These are phyloP conservation scores for Spongia lamella DNA, from an alignment of 37 sponge, comb jelly and placozoan genomes.

Conservation along the genomic window DNA sequence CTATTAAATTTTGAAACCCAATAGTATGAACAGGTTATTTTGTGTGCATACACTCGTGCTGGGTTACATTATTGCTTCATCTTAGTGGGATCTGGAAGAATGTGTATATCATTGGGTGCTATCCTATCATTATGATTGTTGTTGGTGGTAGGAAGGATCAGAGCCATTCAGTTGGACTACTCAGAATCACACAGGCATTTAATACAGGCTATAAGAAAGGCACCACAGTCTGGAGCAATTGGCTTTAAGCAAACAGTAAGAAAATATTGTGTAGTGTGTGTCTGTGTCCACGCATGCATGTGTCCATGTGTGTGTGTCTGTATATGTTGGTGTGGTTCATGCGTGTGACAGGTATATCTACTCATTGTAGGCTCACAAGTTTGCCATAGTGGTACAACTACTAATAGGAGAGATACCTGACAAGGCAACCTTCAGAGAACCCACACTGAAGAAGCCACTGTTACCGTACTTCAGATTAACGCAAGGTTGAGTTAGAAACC, in stretches of 20 bases:
- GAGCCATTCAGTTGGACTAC: conserved; percentile 92
- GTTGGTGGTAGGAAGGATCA: conserved; percentile 77
- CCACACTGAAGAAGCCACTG: conserved; percentile 77
- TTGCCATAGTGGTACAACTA: conserved; percentile 88
- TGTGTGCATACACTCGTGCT: too few species aligned
- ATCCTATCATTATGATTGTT: too few species aligned
- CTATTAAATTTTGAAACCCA: too few species aligned
- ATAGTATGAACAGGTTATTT: too few species aligned
- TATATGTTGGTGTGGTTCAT: background rate
- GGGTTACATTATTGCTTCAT: too few species aligned
- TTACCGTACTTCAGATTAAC: conserved; percentile 88
- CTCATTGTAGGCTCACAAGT: conserved; percentile 74
- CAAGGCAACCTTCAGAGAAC: conserved; percentile 81
- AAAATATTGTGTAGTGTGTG: background rate
- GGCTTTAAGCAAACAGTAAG: conserved; percentile 95
- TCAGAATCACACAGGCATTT: conserved; percentile 82
- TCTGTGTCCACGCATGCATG: conserved; percentile 3
- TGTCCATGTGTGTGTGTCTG: conserved; percentile 1
- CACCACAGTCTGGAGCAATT: conserved; percentile 90
- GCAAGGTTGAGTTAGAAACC: conserved; percentile 52
- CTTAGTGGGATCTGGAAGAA: too few species aligned
- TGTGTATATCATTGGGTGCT: too few species aligned
- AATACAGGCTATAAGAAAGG: conserved; percentile 92
- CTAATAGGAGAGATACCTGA: conserved; percentile 96
- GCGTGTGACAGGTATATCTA: too few species aligned